These are phyloP conservation scores for Macrochelys suwanniensis DNA, from an alignment of 2,797 vertebrate species.

Conservation along the genomic window DNA sequence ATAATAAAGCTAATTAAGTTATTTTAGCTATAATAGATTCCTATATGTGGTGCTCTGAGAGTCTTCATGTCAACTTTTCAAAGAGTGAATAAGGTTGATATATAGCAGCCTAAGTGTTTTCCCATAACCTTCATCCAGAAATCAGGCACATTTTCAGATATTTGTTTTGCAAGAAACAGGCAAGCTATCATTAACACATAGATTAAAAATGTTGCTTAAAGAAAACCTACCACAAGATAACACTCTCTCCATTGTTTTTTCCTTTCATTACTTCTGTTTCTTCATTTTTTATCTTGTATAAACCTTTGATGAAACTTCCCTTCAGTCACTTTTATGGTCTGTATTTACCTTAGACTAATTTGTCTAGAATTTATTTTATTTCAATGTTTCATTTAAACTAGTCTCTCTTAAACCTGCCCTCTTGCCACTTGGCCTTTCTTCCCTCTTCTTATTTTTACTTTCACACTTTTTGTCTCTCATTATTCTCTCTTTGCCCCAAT, in stretches of 20 bases:
- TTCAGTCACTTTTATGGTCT: constrained; percentile 28
- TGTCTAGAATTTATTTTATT: constrained; percentile 37
- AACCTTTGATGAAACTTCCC: constrained; percentile 11
- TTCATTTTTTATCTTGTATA: background rate
- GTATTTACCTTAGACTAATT: constrained; percentile 36
- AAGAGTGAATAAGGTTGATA: background rate
- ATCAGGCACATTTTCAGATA: background rate
- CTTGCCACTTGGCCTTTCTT: constrained; percentile 12
- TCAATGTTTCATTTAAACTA: constrained; percentile 15
- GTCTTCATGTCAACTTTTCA: background rate
- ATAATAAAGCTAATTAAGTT: constrained; percentile 34
- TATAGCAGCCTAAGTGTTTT: background rate
- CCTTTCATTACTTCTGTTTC: constrained; percentile 10
- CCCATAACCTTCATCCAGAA: constrained; percentile 21
- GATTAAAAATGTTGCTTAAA: background rate
- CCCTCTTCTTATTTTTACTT: constrained; percentile 26
- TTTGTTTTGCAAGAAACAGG: constrained; percentile 44
- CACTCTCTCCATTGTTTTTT: background rate
- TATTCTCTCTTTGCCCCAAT: constrained; percentile 45
- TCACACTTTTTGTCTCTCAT: constrained; percentile 48
- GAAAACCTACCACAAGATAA: constrained; percentile 22
- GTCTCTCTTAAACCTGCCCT: constrained; percentile 61
- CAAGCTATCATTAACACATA: background rate
- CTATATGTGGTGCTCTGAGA: constrained; percentile 43
- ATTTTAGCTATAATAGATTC: constrained; percentile 24